Base-by-base conservation (phyloP, 1,140 invertebrate species). In the Dendroctonus valens region DNA sequence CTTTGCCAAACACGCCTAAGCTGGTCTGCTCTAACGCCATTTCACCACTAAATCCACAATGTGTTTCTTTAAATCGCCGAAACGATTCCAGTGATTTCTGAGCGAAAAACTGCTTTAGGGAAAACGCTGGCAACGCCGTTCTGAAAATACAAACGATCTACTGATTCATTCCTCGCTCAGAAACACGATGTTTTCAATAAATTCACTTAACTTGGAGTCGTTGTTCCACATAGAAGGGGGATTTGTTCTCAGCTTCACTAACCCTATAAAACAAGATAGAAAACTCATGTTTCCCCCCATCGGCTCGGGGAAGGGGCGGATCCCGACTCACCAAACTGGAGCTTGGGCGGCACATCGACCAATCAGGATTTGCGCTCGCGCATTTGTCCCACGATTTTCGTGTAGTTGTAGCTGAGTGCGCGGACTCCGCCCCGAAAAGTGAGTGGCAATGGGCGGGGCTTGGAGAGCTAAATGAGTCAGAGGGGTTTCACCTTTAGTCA, bases 151-250 rank as follows among this genome's bases (percentile, higher is more conserved):
- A 79, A 79, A 79, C 75, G 76, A 79, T 73, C 72, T 68, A 74
- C 71, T 75, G 74, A 77, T 78, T 77, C 77, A 78, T 78, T 78
- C 73, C 73, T 73, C 53, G 59, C 58, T 63, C 65, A 76, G 75
- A 75, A 78, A 78, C 77, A 78, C 77, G 76, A 76, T 79, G 77
- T 79, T 78, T 77, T 76, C 76, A 79, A 79, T 79, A 79, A 79
- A 79, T 78, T 79, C 77, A 73, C 76, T 78, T 78, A 78, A 68
- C 66, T 60, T 57, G 62, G 70, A 69, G 75, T 76, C 76, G 75
- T 77, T 75, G 75, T 76, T 74, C 70, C 70, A 46, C 61, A 68
- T 73, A 75, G 74, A 74, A 73, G 76, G 75, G 75, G 77, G 76
- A 79, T 79, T 79, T 79, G 77, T 79, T 70, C 70, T 72, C 75